These are phyloP conservation scores for Eurypyga helias DNA, from an alignment of 2,113 vertebrate genomes.

Conservation along the genomic window DNA sequence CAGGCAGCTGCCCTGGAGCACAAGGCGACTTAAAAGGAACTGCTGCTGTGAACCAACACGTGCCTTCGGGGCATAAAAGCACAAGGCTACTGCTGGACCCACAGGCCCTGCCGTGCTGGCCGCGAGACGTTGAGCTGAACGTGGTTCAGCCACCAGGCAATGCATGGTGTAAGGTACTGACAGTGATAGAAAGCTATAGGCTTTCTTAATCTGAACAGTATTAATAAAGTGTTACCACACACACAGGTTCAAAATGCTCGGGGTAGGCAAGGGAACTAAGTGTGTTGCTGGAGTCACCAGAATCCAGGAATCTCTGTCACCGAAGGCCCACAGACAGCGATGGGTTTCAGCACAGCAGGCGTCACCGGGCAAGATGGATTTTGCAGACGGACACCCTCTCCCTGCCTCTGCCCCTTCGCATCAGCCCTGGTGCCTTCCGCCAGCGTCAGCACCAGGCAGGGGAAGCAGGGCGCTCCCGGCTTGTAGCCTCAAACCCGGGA, in stretches of 20 bases:
- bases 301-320: background rate
- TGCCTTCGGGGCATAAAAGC: background rate
- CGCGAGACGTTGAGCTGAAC: background rate
- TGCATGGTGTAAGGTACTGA: background rate
- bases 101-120: background rate
- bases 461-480: background rate
- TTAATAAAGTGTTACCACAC: conserved; percentile 23
- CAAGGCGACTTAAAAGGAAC: background rate
- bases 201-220: background rate
- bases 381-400: background rate
- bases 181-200: background rate
- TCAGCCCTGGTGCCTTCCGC: background rate
- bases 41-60: background rate
- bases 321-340: background rate
- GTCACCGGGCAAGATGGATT: background rate
- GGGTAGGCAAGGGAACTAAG: conserved; percentile 1
- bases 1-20: background rate
- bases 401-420: background rate
- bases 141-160: background rate
- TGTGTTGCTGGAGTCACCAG: background rate
- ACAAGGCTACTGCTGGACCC: background rate
- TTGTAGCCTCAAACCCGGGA: background rate
- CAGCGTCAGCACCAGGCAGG: background rate
- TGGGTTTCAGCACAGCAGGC: background rate
- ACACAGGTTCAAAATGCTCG: background rate